Percentiles rank a stretch among this genome's conserved stretches.
Conservation (phyloP, 2,797 vertebrate genomes). For the Melanotaenia boesemani region DNA sequence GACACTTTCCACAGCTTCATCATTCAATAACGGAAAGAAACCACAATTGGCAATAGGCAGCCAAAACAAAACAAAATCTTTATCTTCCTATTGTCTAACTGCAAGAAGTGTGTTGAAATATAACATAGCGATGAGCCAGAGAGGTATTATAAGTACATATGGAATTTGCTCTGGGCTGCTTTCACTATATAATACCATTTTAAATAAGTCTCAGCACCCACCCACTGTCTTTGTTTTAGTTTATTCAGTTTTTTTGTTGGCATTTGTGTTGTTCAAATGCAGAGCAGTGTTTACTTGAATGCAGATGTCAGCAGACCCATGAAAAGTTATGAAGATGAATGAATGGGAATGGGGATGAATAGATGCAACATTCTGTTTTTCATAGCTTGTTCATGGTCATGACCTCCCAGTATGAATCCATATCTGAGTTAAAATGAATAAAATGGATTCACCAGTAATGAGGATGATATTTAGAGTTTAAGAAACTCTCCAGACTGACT, state of each 20-base stretch:
- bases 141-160: conserved; percentile 31
- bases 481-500: conserved; percentile 47
- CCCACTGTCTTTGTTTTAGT: conserved; percentile 19
- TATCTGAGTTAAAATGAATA: conserved; percentile 44
- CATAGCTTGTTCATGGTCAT: conserved; percentile 54
- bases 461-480: conserved; percentile 35
- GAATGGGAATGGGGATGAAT: conserved; percentile 42
- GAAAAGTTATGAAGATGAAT: conserved; percentile 41
- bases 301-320: conserved; percentile 23
- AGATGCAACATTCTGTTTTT: conserved; percentile 35
- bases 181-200: conserved; percentile 44
- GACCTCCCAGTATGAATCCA: conserved; percentile 44
- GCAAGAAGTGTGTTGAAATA: conserved; percentile 45
- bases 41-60: background rate
- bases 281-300: conserved; percentile 10
- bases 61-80: conserved; percentile 7
- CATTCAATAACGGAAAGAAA: background rate
- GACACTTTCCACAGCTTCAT: background rate
- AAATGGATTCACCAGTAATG: conserved; percentile 50
- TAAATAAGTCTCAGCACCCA: conserved; percentile 51
- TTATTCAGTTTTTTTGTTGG: background rate
- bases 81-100: conserved; percentile 13
- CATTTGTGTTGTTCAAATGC: conserved; percentile 22
- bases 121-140: conserved; percentile 43
- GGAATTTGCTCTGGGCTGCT: conserved; percentile 48